Base-by-base conservation (phyloP, 1,140 invertebrate species). In the Metopolophium dirhodum region DNA sequence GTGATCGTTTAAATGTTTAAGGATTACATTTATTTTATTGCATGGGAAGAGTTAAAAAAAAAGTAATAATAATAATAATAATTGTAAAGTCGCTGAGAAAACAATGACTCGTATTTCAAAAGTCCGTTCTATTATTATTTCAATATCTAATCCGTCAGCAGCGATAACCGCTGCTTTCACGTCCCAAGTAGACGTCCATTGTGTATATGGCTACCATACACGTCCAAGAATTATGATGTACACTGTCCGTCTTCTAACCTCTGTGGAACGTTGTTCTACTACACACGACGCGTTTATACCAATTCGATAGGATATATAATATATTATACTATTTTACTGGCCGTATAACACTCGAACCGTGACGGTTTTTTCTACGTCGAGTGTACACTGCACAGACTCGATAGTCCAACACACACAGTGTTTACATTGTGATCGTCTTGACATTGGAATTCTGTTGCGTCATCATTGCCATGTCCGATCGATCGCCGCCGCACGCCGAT, bases 401-500 rank as follows among this genome's bases (percentile, higher is more conserved):
- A 85, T 85, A 49, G 35, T 85, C 35, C 77, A 89, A 83, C 91
- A 93, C 77, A 86, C 77, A 57, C 82, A 14, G 91, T 93, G 91
- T 93, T 93, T 93, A 93, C 91, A 93, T 93, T 93, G 91, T 93
- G 91, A 93, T 93, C 91, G 77, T 93, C 91, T 93, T 85, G 91
- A 93, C 91, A 93, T 93, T 93, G 91, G 91, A 93, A 93, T 93
- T 93, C 82, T 54, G 91, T 86, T 93, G 82, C 91, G 91, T 93
- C 91, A 93, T 93, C 91, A 54, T 54, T 68, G 82, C 45, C 68
- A 83, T 57, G 82, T 93, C 91, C 91, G 91, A 93, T 85, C 91
- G 77, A 93, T 93, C n/a, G 90, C 61, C 90, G 68, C n/a, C 8
- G n/a, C 18, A 41, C 45, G 89, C 54, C 68, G 91, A 9, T 35